Percentiles rank a stretch among this genome's conserved stretches.
phyloP scores from a whole-genome alignment of 2,113 vertebrate species.

The Steatornis caripensis region DNA sequence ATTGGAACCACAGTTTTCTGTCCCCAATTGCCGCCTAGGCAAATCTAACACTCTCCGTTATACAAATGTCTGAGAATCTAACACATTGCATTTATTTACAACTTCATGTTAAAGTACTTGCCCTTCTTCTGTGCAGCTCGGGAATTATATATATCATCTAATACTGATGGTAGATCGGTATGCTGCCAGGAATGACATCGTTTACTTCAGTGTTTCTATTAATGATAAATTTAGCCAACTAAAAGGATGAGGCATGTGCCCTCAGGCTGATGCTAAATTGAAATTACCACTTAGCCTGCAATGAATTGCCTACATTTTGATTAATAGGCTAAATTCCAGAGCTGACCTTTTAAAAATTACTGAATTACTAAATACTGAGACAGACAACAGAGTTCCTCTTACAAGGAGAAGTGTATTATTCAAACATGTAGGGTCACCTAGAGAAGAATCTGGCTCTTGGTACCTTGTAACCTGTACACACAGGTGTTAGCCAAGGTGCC shows the following conservation, averaged over 20 bases:
- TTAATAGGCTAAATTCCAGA: constrained; percentile 56
- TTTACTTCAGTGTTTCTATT: constrained; percentile 49
- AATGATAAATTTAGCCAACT: constrained; percentile 53
- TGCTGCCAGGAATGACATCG: constrained; percentile 11
- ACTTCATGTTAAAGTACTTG: background rate
- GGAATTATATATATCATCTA: background rate
- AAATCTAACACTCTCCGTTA: background rate
- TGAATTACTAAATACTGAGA: constrained; percentile 43
- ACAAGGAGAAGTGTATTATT: constrained; percentile 36
- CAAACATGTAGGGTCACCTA: constrained; percentile 39
- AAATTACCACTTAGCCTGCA: constrained; percentile 61
- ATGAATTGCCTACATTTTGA: constrained; percentile 39
- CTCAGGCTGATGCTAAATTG: constrained; percentile 58
- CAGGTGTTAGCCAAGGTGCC: background rate
- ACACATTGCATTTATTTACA: constrained; percentile 16
- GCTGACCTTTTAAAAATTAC: constrained; percentile 58
- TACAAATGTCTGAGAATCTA: background rate
- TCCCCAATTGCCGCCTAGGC: background rate
- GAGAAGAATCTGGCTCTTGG: background rate
- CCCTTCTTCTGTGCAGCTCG: background rate
- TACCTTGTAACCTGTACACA: background rate
- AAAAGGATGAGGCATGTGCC: constrained; percentile 58
- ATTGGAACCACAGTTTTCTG: background rate
- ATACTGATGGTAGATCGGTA: background rate
- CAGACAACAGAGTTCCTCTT: constrained; percentile 2